Evolutionary conservation across 1,140 invertebrate species (phyloP).

Genomic region (Pseudobourletiella spinata): DNA sequence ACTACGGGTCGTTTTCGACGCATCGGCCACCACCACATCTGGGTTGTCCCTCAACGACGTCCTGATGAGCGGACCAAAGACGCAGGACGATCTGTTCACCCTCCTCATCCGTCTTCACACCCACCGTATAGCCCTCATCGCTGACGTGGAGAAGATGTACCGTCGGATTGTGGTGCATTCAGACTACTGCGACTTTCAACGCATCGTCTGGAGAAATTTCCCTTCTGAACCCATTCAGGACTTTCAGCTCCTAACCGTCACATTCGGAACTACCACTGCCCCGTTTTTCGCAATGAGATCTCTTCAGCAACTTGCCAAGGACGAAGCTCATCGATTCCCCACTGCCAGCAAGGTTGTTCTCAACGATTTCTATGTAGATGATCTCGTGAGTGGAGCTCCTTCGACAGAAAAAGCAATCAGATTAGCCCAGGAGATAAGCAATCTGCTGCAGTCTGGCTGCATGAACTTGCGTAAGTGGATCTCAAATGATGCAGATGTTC

Average conservation of each 20-base stretch:
- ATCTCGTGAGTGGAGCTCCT: not conserved
- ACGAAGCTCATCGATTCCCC: slow-evolving; percentile 22
- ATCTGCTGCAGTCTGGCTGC: not conserved
- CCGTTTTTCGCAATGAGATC: slow-evolving; percentile 37
- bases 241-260: slow-evolving; percentile 36
- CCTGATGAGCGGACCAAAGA: slow-evolving; percentile 37
- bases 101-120: slow-evolving; percentile 29
- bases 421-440: slow-evolving; percentile 15
- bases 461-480: slow-evolving; percentile 6
- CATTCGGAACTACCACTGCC: slow-evolving; percentile 38
- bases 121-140: slow-evolving; percentile 6
- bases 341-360: not conserved
- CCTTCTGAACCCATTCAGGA: slow-evolving; percentile 30
- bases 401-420: slow-evolving; percentile 22
- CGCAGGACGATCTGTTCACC: slow-evolving; percentile 29
- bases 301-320: slow-evolving; percentile 34
- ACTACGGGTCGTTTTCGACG: slow-evolving; percentile 40
- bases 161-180: slow-evolving; percentile 14
- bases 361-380: not conserved
- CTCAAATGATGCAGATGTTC: not conserved
- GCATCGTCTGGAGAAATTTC: slow-evolving; percentile 40
- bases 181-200: slow-evolving; percentile 35
- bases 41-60: slow-evolving; percentile 40
- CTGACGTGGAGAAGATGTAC: slow-evolving; percentile 38
- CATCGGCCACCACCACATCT: slow-evolving; percentile 32